phyloP scores from a whole-genome alignment of 37 sponge, comb jelly and placozoan genomes.

The Bolinopsis microptera region DNA sequence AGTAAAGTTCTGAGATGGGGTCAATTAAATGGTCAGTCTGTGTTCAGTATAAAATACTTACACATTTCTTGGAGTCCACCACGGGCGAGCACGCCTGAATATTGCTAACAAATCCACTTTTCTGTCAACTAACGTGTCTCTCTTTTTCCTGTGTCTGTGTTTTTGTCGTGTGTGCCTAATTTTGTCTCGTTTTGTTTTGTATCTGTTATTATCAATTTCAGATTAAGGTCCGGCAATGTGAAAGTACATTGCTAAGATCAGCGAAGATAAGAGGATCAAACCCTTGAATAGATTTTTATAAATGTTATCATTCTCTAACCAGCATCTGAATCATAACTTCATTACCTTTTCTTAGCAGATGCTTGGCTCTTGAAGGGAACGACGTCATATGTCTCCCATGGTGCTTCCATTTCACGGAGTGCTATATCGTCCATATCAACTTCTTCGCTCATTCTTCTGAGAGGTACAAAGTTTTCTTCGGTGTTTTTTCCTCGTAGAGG shows the following conservation, averaged over 20 bases:
- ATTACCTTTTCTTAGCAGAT: too few species aligned
- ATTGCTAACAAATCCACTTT: not conserved
- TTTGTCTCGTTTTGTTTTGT: not conserved
- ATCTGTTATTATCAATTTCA: not conserved
- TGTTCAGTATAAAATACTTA: too few species aligned
- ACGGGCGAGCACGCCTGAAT: not conserved
- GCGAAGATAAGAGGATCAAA: too few species aligned
- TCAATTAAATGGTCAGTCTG: too few species aligned
- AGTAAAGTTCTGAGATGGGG: too few species aligned
- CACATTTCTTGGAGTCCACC: conserved; percentile 11
- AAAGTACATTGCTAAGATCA: too few species aligned
- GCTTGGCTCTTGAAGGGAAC: too few species aligned
- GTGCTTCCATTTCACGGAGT: not conserved
- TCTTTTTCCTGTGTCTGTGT: not conserved
- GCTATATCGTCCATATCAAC: not conserved
- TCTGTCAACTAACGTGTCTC: not conserved
- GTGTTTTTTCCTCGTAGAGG: not conserved
- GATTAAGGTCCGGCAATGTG: too few species aligned
- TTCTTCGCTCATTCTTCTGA: not conserved
- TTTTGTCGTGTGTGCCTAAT: not conserved
- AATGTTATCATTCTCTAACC: too few species aligned
- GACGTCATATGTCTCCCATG: too few species aligned
- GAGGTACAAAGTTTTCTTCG: not conserved
- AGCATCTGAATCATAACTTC: too few species aligned
- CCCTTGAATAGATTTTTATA: too few species aligned